phyloP scores from a whole-genome alignment of 1,140 invertebrate genomes.

The Lasioglossum albipes region DNA sequence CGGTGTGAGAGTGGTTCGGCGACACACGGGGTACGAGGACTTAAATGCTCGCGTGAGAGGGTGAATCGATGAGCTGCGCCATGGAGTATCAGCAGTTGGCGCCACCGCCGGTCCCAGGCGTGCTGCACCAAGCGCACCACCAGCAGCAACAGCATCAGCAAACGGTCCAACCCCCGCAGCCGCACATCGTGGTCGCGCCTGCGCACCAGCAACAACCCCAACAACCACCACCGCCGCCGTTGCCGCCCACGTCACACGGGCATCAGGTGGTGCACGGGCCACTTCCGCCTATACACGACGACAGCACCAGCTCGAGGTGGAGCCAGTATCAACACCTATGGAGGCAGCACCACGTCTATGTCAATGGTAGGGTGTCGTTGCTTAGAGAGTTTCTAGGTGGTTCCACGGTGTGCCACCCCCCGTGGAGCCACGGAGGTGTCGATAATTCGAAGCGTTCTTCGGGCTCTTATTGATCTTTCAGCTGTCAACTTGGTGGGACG shows the following conservation, averaged over 20 bases:
- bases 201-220: conserved; percentile 73
- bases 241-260: conserved; percentile 73
- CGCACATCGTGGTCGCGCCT: conserved; percentile 74
- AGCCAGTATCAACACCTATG: conserved; percentile 81
- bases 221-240: conserved; percentile 63
- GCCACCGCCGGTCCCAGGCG: conserved; percentile 73
- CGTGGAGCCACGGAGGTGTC: too few species aligned
- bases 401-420: too few species aligned
- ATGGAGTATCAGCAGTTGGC: conserved; percentile 80
- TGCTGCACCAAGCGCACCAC: conserved; percentile 72
- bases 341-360: conserved; percentile 81
- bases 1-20: too few species aligned
- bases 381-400: too few species aligned
- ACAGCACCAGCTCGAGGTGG: conserved; percentile 79
- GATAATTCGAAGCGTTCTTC: too few species aligned
- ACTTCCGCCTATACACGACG: conserved; percentile 78
- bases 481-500: too few species aligned
- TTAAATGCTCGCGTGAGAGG: conserved; percentile 61
- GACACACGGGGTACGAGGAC: neutral
- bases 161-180: conserved; percentile 68
- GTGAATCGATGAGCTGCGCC: conserved; percentile 71
- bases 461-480: too few species aligned
- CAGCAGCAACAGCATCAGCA: conserved; percentile 61
- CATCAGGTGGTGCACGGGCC: conserved; percentile 79
- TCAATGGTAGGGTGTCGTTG: conserved; percentile 76